Base-by-base conservation (phyloP, 2,888 invertebrate species). In the Malachius bipustulatus region DNA sequence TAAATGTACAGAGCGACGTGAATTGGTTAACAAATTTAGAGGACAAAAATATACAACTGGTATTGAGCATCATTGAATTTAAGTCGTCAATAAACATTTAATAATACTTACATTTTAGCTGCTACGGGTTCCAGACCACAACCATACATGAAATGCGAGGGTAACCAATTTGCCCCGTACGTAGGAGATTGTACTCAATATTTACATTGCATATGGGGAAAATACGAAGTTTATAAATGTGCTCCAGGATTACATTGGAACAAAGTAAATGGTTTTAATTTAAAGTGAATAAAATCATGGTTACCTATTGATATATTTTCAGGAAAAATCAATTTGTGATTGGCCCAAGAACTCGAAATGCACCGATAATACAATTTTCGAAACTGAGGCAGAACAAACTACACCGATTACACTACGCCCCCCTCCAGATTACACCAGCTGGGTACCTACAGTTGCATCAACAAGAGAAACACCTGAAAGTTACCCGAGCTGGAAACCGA, bases 121-220 rank as follows among this genome's bases (percentile, higher is more conserved):
- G 29, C 30, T 37, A 2, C 37, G 42, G 43, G 37, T 42, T 29
- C 39, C 42, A 47, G 39, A 16, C 53, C 57, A 16, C 47, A 53
- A 39, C 59, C 67, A 52, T 71, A 68, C 59, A 63, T 68, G 30
- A 58, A 63, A 0, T 75, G 82, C 53, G 66, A 71, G 39, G 75
- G 70, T 32, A 77, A 77, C n/a, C 61, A 69, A 37, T 80, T 76
- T 48, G 70, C 77, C 0, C 59, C 70, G 1, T 66, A 75, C 45
- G 75, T 78, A 1, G 70, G 70, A 0, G 78, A 85, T 50, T 88
- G 88, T 51, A 66, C 67, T 1, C 73, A 77, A 35, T 88, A 84
- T 54, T 66, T 77, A 40, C 76, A 80, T 42, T 89, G 89, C 48
- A 63, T 84, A 11, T 85, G 84, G 72, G 83, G 83, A 16, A 76